Evolutionary conservation across 1,140 invertebrate genomes (phyloP), one percentile per base, ranked within the genome.

Genomic region (Cherax destructor): DNA sequence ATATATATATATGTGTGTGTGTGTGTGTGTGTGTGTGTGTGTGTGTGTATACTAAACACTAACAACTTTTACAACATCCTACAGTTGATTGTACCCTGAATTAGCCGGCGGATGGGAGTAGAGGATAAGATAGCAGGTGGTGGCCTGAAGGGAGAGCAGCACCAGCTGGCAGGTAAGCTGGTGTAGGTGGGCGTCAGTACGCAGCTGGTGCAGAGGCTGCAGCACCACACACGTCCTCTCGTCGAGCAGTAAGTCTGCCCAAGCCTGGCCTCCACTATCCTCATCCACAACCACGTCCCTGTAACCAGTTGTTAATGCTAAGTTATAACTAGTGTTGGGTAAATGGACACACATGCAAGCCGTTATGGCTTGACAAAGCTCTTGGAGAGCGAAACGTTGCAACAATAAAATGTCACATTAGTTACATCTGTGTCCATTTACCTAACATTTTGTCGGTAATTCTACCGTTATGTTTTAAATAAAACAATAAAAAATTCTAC

Each of bases 71-170:
- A 41, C 2, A 41, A 1, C 30, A 41, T 2, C 2, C 30, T 41
- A 41, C 4, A 65, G 18, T 4, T 65, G 13, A 5, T 5, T 18
- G 13, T 65, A 91, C 88, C 83, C 83, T 30, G 59, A 85, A 56
- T 79, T 61, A 11, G 18, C 7, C 18, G 83, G 83, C 7, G 83
- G 76, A 16, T 91, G 74, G 6, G 83, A 52, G 47, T 86, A 91
- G n/a, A 91, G 72, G 41, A 91, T 78, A 72, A 91, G 52, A 61
- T 91, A 91, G 24, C 88, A 91, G 59, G 74, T 85, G 30, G 88
- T 69, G n/a, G 59, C 85, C 59, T 91, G 88, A 21, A 91, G 83
- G n/a, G 88, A 91, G 56, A 91, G 83, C 41, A 91, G 88, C 18
- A 91, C 76, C 21, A 91, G 74, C 47, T 91, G 83, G 16, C 76